phyloP scores from a whole-genome alignment of 2,113 vertebrate genomes.

The Eclectus roratus region DNA sequence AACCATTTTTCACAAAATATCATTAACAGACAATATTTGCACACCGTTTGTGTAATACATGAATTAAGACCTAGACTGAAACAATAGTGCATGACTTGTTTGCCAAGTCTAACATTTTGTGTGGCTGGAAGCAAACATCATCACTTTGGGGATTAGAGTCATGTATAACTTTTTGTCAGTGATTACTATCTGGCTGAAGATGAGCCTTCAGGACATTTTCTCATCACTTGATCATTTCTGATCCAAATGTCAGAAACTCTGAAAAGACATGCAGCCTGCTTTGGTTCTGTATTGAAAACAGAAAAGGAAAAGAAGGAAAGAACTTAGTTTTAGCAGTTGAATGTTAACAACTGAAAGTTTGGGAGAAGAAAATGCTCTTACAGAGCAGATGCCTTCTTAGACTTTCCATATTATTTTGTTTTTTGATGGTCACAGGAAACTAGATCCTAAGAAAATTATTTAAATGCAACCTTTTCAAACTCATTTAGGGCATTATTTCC shows the following conservation, averaged over 20 bases:
- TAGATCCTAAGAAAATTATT: background rate
- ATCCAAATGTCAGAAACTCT: constrained; percentile 13
- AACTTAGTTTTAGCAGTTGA: background rate
- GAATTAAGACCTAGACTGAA: background rate
- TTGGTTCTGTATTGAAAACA: background rate
- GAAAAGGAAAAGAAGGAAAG: background rate
- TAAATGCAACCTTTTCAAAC: background rate
- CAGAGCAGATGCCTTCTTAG: background rate
- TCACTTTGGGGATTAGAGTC: background rate
- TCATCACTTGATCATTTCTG: background rate
- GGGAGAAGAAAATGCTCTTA: background rate
- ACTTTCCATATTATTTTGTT: background rate
- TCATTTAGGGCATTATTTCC: background rate
- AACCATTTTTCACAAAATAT: background rate
- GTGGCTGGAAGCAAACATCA: background rate
- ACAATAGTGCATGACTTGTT: background rate
- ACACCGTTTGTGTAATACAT: background rate
- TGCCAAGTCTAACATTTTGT: background rate
- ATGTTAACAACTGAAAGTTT: background rate
- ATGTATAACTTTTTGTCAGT: background rate
- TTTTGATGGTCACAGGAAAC: background rate
- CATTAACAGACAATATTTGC: background rate
- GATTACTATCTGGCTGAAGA: background rate
- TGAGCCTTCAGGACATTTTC: background rate
- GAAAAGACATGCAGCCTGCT: background rate